Percentiles rank a stretch among this genome's conserved stretches.
phyloP scores from a whole-genome alignment of 92 coral and sea anemone genomes.

The Siderastrea radians region DNA sequence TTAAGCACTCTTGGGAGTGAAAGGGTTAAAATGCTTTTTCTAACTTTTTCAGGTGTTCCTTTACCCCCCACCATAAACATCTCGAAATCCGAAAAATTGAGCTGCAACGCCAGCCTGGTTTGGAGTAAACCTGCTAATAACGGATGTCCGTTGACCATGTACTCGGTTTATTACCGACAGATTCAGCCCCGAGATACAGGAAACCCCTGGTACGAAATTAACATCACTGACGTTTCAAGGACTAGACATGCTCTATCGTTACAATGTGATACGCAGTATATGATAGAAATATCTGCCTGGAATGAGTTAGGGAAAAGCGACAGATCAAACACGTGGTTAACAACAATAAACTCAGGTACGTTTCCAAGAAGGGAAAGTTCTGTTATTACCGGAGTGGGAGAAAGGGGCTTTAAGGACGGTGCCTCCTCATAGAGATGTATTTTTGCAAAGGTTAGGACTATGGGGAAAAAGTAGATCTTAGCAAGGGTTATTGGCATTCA shows the following conservation, averaged over 20 bases:
- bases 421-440: too few relatives aligned
- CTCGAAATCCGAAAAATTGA: not conserved
- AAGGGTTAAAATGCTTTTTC: not conserved
- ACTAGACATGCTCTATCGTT: not conserved
- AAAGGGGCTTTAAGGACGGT: too few relatives aligned
- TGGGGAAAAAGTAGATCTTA: too few relatives aligned
- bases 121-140: constrained; percentile 15
- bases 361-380: too few relatives aligned
- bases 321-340: not conserved
- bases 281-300: constrained; percentile 17
- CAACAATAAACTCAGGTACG: constrained; percentile 5
- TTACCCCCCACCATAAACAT: constrained; percentile 1
- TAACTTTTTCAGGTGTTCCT: constrained; percentile 1
- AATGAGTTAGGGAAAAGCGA: constrained; percentile 18
- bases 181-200: not conserved
- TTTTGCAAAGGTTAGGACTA: too few relatives aligned
- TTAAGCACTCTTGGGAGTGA: too few relatives aligned
- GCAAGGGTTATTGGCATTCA: too few relatives aligned
- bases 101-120: constrained; percentile 17
- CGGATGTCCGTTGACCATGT: constrained; percentile 34
- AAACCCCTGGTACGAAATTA: not conserved
- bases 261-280: constrained; percentile 14
- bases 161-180: constrained; percentile 8
- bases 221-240: not conserved
- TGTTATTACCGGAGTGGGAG: too few relatives aligned